Base-by-base conservation (phyloP, 2,797 vertebrate genomes). In the Rhinogobio ventralis region DNA sequence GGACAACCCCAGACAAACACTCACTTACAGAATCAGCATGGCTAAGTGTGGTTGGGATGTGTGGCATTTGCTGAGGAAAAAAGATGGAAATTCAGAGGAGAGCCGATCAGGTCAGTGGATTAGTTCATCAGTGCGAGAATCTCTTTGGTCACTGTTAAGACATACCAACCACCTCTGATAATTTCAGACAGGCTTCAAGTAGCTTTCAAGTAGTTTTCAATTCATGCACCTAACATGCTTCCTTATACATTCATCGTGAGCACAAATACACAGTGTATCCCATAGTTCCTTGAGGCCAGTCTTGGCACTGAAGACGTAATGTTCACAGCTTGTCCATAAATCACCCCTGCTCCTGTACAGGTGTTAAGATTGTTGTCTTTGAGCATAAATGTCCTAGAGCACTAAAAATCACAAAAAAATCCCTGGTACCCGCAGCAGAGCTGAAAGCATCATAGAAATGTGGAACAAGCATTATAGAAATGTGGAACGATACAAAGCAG, bases 391-490 rank as follows among this genome's bases (percentile, higher is more conserved):
- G 42, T 30, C 25, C 42, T 49, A 66, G 5, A 79, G 28, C 42
- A 51, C 19, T 6, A 25, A 30, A 20, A 76, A 1, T 33, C 36
- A 8, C 19, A 23, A 55, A 55, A 55, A 60, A 49, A 64, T 7
- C 53, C 71, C 71, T 25, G 30, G 30, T 25, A 75, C 23, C 69
- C 57, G 51, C 25, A 77, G 1, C 11, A 15, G 19, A 75, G 30
- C 19, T 75, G 33, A 76, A 28, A 77, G 36, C n/a, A 19, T 62
- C 28, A 23, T 39, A 73, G 28, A 64, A 67, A 66, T 62, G 53
- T 20, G 75, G 10, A 76, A 15, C 13, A 10, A 77, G 55, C 33
- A 17, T 42, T 60, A 28, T 30, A 62, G 25, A 60, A 62, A 71
- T 57, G 51, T 17, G 74, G 19, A 74, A 17, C 0, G 1, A 25